phyloP scores from a whole-genome alignment of 2,113 vertebrate species.

The Pituophis catenifer region DNA sequence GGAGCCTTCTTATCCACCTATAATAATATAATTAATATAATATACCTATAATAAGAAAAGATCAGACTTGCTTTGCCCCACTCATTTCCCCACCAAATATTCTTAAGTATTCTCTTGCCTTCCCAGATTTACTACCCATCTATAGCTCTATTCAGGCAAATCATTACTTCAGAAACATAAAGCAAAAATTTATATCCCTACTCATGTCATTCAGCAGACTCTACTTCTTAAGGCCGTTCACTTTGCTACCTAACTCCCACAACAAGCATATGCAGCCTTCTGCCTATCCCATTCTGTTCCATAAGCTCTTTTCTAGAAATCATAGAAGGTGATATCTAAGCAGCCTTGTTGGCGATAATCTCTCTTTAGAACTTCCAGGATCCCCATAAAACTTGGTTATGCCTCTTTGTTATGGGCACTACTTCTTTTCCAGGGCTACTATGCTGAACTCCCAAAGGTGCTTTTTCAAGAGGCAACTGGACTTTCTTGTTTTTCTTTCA shows the following conservation, averaged over 20 bases:
- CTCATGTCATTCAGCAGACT: not conserved
- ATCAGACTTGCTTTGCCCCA: not conserved
- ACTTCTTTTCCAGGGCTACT: not conserved
- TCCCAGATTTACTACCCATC: not conserved
- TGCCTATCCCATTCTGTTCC: not conserved
- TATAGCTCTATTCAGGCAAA: not conserved
- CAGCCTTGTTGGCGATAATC: not conserved
- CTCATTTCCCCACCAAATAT: not conserved
- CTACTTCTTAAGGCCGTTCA: not conserved
- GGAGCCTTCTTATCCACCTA: not conserved
- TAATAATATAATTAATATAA: not conserved
- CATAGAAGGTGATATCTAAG: not conserved
- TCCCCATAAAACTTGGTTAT: not conserved
- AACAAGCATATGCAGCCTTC: not conserved
- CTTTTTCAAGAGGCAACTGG: too few relatives aligned
- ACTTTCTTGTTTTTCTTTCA: too few relatives aligned
- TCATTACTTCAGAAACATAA: not conserved
- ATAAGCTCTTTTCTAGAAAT: not conserved
- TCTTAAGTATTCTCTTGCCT: not conserved
- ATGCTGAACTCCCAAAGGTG: not conserved
- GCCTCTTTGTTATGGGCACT: not conserved
- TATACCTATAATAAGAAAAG: not conserved
- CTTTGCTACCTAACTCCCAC: not conserved
- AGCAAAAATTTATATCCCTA: not conserved
- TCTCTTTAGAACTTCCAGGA: not conserved